Conservation (phyloP, 2,113 vertebrate genomes). For the Sceloporus tristichus region DNA sequence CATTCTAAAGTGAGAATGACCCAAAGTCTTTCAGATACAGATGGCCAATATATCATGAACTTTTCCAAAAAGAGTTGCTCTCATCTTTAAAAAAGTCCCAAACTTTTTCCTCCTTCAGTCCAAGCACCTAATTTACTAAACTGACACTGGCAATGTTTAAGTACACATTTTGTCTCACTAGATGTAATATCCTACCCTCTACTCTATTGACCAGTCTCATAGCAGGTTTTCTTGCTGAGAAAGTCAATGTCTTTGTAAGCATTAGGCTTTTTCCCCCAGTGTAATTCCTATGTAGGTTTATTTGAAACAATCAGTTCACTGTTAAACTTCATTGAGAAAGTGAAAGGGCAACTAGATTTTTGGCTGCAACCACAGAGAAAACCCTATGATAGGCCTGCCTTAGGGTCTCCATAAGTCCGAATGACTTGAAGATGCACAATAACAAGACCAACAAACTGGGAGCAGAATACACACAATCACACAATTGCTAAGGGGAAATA, state of each 20-base stretch:
- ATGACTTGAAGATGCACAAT: background rate
- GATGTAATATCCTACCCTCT: background rate
- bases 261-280: background rate
- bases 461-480: no score
- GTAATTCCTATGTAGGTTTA: background rate
- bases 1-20: background rate
- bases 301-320: background rate
- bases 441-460: background rate
- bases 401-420: background rate
- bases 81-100: background rate
- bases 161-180: background rate
- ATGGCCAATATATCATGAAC: background rate
- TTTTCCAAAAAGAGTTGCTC: background rate
- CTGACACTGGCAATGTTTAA: background rate
- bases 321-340: background rate
- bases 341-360: background rate
- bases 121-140: background rate
- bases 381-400: background rate
- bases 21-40: background rate
- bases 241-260: background rate
- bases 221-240: background rate
- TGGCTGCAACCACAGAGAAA: no score
- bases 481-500: no score
- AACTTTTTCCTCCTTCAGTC: background rate
- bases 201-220: background rate